Conservation (phyloP, 1,140 invertebrate genomes). For the Globodera ellingtonae region DNA sequence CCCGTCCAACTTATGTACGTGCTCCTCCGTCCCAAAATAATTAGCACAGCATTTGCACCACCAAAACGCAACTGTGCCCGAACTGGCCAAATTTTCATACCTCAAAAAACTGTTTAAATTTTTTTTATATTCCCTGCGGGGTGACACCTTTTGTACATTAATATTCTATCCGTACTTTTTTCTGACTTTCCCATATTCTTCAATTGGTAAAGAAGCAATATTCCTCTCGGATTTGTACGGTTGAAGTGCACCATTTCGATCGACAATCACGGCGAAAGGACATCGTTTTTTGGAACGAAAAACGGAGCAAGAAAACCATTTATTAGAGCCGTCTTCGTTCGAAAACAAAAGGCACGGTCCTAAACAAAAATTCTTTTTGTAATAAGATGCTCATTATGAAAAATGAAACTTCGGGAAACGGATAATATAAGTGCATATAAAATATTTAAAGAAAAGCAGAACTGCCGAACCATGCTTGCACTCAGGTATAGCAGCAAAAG, state of each 20-base stretch:
- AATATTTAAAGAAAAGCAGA: constrained; percentile 2
- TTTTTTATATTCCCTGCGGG: background rate
- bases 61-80: background rate
- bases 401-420: too few species aligned
- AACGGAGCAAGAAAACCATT: constrained; percentile 25
- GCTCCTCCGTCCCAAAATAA: background rate
- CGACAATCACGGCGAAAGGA: constrained; percentile 4
- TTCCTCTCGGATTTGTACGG: background rate
- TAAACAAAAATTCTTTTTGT: background rate
- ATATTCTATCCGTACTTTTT: background rate
- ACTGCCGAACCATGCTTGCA: constrained; percentile 18
- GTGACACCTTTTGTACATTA: background rate
- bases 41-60: constrained; percentile 17
- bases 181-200: constrained; percentile 8
- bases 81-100: constrained; percentile 14
- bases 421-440: background rate
- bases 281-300: constrained; percentile 24
- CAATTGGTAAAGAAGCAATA: constrained; percentile 8
- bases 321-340: constrained; percentile 1
- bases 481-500: background rate
- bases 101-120: background rate
- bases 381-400: too few species aligned
- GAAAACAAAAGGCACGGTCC: constrained; percentile 25
- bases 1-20: background rate
- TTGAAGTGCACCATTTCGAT: background rate